A percentile compares a stretch with the other conserved stretches of the same genome.
Conservation (phyloP, 2,113 vertebrate genomes). For the Phyllopteryx taeniolatus region DNA sequence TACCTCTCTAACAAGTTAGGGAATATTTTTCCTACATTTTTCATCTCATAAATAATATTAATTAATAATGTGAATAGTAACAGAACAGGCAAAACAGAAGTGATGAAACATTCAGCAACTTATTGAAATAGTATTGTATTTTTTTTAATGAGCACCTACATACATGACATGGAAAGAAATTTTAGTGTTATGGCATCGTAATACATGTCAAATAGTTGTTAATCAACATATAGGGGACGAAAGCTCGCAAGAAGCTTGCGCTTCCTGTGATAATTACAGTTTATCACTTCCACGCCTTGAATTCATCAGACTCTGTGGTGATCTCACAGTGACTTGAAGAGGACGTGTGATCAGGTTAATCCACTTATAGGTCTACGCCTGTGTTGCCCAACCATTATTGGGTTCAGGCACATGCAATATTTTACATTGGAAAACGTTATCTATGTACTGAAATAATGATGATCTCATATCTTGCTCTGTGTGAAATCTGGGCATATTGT, state of each 20-base stretch:
- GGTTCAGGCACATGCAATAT: background rate
- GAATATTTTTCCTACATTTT: too few species aligned
- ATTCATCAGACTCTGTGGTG: background rate
- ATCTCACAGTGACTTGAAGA: background rate
- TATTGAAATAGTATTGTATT: too few species aligned
- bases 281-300: background rate
- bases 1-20: too few species aligned
- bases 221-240: background rate
- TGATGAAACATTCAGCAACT: too few species aligned
- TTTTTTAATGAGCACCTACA: too few species aligned
- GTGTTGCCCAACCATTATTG: background rate
- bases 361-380: background rate
- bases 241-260: background rate
- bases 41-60: too few species aligned
- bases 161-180: too few species aligned
- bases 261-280: background rate
- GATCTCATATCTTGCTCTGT: too few species aligned
- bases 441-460: too few species aligned
- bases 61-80: too few species aligned
- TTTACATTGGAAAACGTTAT: background rate
- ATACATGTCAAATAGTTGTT: background rate
- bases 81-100: too few species aligned
- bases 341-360: background rate
- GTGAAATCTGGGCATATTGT: too few species aligned
- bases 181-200: background rate